Percentiles rank a stretch among this genome's conserved stretches.
Evolutionary conservation across 2,113 vertebrate species (phyloP).

Genomic region (Anarrhichthys ocellatus): DNA sequence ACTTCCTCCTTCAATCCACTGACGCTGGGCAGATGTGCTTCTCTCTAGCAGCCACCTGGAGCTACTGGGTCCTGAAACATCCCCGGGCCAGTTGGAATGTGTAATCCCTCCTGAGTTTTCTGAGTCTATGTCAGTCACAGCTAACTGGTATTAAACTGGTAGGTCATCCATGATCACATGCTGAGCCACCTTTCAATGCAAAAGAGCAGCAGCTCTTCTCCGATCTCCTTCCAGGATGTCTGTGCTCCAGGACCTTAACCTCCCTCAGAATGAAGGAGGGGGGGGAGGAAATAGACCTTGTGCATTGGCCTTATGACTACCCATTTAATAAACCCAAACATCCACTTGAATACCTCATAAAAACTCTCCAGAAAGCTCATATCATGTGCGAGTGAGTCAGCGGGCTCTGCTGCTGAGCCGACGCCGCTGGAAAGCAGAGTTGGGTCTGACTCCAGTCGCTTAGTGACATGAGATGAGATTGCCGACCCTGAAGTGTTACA

Average conservation of each 20-base stretch:
- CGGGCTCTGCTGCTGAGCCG: conserved; percentile 22
- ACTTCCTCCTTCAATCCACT: not conserved
- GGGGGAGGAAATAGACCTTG: not conserved
- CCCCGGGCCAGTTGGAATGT: not conserved
- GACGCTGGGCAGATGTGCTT: conserved; percentile 2
- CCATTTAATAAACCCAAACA: conserved; percentile 38
- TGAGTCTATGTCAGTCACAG: not conserved
- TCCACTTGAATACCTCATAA: conserved; percentile 3
- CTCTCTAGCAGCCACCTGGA: not conserved
- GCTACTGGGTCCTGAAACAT: conserved; percentile 1
- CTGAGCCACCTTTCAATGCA: not conserved
- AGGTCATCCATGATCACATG: not conserved
- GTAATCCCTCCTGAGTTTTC: conserved; percentile 12
- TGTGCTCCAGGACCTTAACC: not conserved
- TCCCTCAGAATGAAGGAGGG: not conserved
- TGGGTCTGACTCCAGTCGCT: conserved; percentile 28
- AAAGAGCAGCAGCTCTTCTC: not conserved
- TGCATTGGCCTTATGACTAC: not conserved
- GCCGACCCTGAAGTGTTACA: conserved; percentile 68
- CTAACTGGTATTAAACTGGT: not conserved
- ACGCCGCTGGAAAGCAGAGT: conserved; percentile 15
- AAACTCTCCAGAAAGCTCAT: conserved; percentile 16
- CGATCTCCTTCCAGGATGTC: not conserved
- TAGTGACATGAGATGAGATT: conserved; percentile 41
- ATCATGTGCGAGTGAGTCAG: conserved; percentile 38